Percentiles rank a stretch among this genome's conserved stretches.
These are phyloP conservation scores for Coelinius sp. DNA, from an alignment of 2,888 invertebrate genomes.

Conservation along the genomic window DNA sequence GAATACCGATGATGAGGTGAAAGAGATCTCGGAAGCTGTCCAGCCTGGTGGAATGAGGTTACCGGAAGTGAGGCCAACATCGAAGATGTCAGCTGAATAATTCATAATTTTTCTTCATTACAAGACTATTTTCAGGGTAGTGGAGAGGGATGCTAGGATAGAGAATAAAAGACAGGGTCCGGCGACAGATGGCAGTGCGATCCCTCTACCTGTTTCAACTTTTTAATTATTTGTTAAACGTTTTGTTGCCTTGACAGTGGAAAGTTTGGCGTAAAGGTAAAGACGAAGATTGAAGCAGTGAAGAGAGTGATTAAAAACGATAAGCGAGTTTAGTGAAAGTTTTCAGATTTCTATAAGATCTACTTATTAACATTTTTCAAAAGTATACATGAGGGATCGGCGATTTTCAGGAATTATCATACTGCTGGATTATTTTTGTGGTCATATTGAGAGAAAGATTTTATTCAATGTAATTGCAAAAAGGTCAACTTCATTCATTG, in stretches of 20 bases:
- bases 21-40: slow-evolving; percentile 12
- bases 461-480: no score
- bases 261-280: slow-evolving; percentile 44
- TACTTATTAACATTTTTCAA: not conserved
- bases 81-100: slow-evolving; percentile 24
- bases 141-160: not conserved
- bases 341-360: not conserved
- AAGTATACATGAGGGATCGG: no score
- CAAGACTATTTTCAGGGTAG: not conserved
- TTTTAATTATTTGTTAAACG: slow-evolving; percentile 55
- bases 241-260: slow-evolving; percentile 47
- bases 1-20: slow-evolving; percentile 9
- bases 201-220: slow-evolving; percentile 42
- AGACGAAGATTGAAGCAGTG: slow-evolving; percentile 23
- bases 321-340: not conserved
- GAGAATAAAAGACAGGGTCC: slow-evolving; percentile 12
- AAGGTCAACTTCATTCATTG: no score
- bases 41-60: not conserved
- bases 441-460: no score
- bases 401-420: no score
- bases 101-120: slow-evolving; percentile 36
- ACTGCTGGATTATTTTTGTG: no score
- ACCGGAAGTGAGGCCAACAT: slow-evolving; percentile 22
- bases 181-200: slow-evolving; percentile 38
- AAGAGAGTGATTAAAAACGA: slow-evolving; percentile 14